Conservation (phyloP, 2,113 vertebrate genomes). For the Nycticebus coucang region DNA sequence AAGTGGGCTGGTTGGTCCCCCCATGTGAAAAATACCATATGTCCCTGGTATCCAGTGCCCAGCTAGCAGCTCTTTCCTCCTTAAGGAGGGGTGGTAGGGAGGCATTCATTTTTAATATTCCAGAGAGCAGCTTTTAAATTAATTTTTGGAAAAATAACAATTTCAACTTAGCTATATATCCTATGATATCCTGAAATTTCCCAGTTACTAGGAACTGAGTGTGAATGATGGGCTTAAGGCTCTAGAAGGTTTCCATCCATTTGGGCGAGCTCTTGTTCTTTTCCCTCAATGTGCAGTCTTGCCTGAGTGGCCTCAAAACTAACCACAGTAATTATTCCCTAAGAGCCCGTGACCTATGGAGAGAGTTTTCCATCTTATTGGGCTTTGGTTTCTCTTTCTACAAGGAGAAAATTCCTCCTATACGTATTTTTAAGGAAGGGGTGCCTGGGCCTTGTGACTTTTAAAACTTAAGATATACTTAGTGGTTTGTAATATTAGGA, state of each 20-base stretch:
- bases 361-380: not conserved
- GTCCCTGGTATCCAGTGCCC: not conserved
- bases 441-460: not conserved
- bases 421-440: constrained; percentile 3
- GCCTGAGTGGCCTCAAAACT: not conserved
- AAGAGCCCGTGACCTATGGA: not conserved
- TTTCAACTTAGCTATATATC: not conserved
- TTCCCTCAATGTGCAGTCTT: not conserved
- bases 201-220: not conserved
- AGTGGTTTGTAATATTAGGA: not conserved
- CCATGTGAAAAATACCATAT: rapidly evolving
- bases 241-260: not conserved
- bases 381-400: not conserved
- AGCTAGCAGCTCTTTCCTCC: not conserved
- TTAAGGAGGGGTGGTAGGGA: not conserved
- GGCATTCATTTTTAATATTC: not conserved
- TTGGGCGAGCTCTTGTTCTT: not conserved
- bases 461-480: not conserved
- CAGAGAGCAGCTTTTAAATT: not conserved
- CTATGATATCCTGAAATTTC: not conserved
- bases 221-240: not conserved
- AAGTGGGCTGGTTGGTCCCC: not conserved
- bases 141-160: not conserved
- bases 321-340: not conserved
- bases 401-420: not conserved